phyloP scores from a whole-genome alignment of 1,140 invertebrate species.

The Maconellicoccus hirsutus region DNA sequence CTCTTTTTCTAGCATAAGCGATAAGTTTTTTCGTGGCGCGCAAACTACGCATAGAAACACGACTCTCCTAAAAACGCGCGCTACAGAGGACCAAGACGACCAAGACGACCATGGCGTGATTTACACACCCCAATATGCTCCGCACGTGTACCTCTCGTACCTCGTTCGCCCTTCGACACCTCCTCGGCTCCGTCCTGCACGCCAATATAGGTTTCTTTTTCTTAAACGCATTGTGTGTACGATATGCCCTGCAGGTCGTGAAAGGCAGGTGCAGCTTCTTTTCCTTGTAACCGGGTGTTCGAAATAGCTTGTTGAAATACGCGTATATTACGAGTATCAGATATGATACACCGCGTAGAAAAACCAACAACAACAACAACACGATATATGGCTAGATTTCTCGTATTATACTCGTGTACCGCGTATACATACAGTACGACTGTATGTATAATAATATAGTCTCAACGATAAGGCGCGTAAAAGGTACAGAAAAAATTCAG shows the following conservation, averaged over 20 bases:
- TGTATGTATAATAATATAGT: too few species aligned
- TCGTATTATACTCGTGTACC: too few species aligned
- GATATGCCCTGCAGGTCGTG: slow-evolving; percentile 16
- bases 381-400: too few species aligned
- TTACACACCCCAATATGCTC: slow-evolving; percentile 18
- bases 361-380: too few species aligned
- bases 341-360: too few species aligned
- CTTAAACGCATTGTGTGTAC: background rate
- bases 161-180: background rate
- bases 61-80: background rate
- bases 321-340: too few species aligned
- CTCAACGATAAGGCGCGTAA: too few species aligned
- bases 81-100: background rate
- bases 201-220: too few species aligned
- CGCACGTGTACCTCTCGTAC: background rate
- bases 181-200: too few species aligned
- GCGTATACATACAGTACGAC: too few species aligned
- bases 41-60: background rate
- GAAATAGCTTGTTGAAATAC: background rate
- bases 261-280: slow-evolving; percentile 21
- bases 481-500: too few species aligned
- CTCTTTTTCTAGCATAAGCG: background rate
- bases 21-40: slow-evolving; percentile 6
- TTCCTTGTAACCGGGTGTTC: slow-evolving; percentile 1
- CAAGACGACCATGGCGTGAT: background rate